Conservation (phyloP, 2,888 invertebrate genomes). For the Meiosimyza platycephala region DNA sequence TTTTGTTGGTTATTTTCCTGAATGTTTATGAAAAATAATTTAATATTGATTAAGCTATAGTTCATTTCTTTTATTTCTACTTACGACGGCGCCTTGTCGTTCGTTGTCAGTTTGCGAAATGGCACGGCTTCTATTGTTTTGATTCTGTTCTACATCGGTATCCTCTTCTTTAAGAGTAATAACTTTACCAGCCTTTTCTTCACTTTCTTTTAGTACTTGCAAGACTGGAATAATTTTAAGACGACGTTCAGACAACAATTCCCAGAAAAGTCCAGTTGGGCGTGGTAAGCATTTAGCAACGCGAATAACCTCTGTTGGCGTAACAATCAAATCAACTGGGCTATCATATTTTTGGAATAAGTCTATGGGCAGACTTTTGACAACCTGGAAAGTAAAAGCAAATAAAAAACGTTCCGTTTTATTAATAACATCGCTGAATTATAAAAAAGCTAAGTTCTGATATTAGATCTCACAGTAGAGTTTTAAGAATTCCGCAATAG, state of each 20-base stretch:
- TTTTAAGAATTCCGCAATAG: no score
- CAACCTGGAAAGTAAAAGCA: conserved; percentile 69
- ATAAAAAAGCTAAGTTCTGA: no score
- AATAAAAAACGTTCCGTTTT: conserved; percentile 40
- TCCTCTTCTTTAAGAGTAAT: conserved; percentile 77
- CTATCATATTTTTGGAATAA: conserved; percentile 85
- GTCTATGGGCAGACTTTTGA: conserved; percentile 78
- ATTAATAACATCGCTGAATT: conserved; percentile 43
- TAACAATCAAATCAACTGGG: conserved; percentile 87
- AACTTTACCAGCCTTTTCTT: conserved; percentile 76
- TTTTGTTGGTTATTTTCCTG: conserved; percentile 48
- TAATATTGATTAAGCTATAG: conserved; percentile 3
- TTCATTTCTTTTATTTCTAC: conserved; percentile 7
- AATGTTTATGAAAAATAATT: not conserved
- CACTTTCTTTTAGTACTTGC: conserved; percentile 75
- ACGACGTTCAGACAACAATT: conserved; percentile 78
- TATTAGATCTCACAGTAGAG: no score
- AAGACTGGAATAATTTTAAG: conserved; percentile 80
- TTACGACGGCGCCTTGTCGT: conserved; percentile 51
- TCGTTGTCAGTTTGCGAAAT: conserved; percentile 63
- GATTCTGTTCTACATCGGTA: conserved; percentile 75
- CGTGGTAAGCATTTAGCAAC: conserved; percentile 72
- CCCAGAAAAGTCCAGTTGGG: conserved; percentile 84
- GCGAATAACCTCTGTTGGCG: conserved; percentile 81
- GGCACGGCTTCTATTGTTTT: conserved; percentile 65